Evolutionary conservation across 2,113 vertebrate genomes (phyloP).

Genomic region (Engystomops pustulosus): DNA sequence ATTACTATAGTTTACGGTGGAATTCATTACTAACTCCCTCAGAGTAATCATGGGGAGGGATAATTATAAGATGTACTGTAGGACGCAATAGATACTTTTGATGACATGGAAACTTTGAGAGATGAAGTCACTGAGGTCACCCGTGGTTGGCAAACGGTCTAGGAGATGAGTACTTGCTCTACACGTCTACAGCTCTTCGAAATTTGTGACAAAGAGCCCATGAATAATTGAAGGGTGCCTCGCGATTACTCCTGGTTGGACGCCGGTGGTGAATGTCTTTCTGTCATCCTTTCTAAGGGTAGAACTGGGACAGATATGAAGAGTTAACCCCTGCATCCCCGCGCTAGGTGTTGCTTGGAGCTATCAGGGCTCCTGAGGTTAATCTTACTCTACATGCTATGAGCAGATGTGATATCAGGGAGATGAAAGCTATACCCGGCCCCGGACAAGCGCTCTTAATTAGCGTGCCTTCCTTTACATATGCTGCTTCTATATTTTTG

Average conservation of each 20-base stretch:
- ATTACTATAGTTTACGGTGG: too few relatives aligned
- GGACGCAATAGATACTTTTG: not conserved
- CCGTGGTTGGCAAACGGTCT: not conserved
- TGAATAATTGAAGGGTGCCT: slow-evolving; percentile 33
- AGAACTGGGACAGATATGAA: not conserved
- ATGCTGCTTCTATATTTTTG: slow-evolving; percentile 44
- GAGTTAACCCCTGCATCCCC: not conserved
- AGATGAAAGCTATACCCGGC: not conserved
- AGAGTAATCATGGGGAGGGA: not conserved
- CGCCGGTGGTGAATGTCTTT: slow-evolving; percentile 12
- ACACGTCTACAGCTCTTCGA: slow-evolving; percentile 20
- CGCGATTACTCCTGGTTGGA: slow-evolving; percentile 22
- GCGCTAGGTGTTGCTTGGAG: not conserved
- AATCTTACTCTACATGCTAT: not conserved
- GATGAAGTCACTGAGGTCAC: slow-evolving; percentile 2
- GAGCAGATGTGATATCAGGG: slow-evolving; percentile 35
- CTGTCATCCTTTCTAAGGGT: slow-evolving; percentile 25
- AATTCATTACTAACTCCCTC: too few relatives aligned
- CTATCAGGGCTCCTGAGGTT: slow-evolving; percentile 7
- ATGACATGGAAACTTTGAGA: slow-evolving; percentile 29
- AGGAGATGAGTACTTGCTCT: not conserved
- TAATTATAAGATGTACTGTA: not conserved
- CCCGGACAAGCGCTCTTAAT: slow-evolving; percentile 28
- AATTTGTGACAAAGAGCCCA: slow-evolving; percentile 8
- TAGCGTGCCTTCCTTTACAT: slow-evolving; percentile 44